These are phyloP conservation scores for Gymnosoma rotundatum DNA, from an alignment of 2,888 invertebrate genomes.

Conservation along the genomic window DNA sequence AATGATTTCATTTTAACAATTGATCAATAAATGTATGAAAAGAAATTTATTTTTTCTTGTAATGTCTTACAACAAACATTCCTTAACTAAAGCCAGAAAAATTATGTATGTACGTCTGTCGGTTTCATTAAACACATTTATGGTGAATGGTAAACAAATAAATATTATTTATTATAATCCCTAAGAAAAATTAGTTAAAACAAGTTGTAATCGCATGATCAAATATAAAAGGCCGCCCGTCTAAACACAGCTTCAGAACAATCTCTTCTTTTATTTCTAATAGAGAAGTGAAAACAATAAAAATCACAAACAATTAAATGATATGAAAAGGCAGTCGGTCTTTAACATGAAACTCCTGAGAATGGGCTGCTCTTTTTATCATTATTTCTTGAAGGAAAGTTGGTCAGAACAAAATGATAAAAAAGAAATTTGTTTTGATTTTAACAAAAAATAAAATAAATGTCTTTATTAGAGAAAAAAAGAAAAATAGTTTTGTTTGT, in stretches of 20 bases:
- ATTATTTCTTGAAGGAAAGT: conserved; percentile 23
- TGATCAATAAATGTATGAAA: no score
- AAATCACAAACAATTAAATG: conserved; percentile 7
- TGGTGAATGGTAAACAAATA: not conserved
- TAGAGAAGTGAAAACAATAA: conserved; percentile 28
- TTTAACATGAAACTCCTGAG: conserved; percentile 17
- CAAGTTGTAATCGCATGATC: conserved; percentile 30
- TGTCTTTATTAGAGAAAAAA: conserved; percentile 38
- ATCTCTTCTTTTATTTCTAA: conserved; percentile 1
- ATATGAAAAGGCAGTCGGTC: not conserved
- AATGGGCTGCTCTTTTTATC: conserved; percentile 33
- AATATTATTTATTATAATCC: conserved; percentile 21
- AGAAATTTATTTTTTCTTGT: no score
- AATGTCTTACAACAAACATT: no score
- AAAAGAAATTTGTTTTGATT: conserved; percentile 33
- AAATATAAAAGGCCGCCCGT: conserved; percentile 29
- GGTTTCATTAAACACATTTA: no score
- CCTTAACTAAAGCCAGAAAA: no score
- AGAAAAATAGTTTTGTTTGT: conserved; percentile 26
- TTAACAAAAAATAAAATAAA: conserved; percentile 21
- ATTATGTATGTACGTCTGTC: no score
- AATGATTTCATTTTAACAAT: no score
- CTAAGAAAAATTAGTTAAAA: conserved; percentile 34
- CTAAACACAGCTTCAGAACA: not conserved
- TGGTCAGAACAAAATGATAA: conserved; percentile 36